These are phyloP conservation scores for Platyscapa corneri DNA, from an alignment of 1,140 invertebrate species.

Conservation along the genomic window DNA sequence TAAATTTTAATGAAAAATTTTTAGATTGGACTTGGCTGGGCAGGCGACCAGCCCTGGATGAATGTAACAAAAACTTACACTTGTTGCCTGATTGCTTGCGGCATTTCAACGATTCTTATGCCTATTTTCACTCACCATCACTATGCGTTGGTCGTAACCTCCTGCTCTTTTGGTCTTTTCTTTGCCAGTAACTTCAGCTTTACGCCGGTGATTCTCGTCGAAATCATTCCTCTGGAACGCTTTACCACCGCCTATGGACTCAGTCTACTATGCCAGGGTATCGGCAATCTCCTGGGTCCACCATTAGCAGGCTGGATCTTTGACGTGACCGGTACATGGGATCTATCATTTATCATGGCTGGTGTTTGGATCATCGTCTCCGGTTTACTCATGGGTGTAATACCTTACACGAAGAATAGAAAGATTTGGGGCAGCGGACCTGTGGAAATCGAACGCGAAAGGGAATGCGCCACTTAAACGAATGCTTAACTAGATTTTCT, in stretches of 20 bases:
- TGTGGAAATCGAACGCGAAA: conserved; percentile 76
- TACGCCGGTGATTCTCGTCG: conserved; percentile 89
- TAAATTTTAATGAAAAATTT: neutral
- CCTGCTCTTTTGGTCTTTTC: conserved; percentile 85
- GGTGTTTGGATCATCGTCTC: conserved; percentile 85
- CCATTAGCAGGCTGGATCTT: conserved; percentile 81
- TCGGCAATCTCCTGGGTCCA: conserved; percentile 81
- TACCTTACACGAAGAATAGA: conserved; percentile 80
- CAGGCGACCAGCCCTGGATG: conserved; percentile 91
- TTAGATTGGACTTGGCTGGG: conserved; percentile 89
- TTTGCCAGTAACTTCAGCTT: conserved; percentile 92
- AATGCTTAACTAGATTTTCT: neutral
- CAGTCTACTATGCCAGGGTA: conserved; percentile 88
- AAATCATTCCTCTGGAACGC: conserved; percentile 84
- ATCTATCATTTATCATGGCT: conserved; percentile 84
- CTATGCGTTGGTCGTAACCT: conserved; percentile 75
- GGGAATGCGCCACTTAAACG: conserved; percentile 39
- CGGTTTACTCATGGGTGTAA: conserved; percentile 82
- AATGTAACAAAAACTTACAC: conserved; percentile 88
- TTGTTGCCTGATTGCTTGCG: conserved; percentile 84
- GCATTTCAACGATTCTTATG: conserved; percentile 81
- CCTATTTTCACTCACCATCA: conserved; percentile 81
- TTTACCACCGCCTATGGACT: conserved; percentile 94
- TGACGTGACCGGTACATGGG: conserved; percentile 82
- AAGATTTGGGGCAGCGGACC: conserved; percentile 79